Evolutionary conservation across 2,113 vertebrate genomes (phyloP).

Genomic region (Montifringilla adamsi): DNA sequence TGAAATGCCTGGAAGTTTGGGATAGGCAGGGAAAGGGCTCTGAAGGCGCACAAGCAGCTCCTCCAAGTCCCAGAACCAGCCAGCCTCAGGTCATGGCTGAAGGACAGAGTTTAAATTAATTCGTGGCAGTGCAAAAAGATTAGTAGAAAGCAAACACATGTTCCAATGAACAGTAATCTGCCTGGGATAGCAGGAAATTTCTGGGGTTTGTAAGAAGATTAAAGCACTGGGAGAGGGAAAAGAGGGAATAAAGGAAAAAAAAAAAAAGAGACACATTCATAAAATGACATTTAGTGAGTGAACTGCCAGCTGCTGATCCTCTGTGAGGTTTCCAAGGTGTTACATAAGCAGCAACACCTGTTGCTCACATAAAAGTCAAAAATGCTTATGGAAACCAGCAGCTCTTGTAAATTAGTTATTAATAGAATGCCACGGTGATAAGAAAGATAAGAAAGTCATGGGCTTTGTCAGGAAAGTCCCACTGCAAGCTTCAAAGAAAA

Average conservation of each 20-base stretch:
- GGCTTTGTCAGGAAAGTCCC: neutral
- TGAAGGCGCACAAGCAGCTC: neutral
- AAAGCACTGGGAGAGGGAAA: neutral
- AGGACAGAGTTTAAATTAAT: neutral
- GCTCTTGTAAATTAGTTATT: neutral
- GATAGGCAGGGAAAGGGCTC: neutral
- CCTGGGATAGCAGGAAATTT: neutral
- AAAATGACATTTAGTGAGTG: neutral
- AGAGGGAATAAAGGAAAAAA: neutral
- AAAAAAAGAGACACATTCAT: neutral
- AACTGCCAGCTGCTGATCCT: neutral
- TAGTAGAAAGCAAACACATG: neutral
- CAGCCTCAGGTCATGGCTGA: neutral
- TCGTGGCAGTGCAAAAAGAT: neutral
- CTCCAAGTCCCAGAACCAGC: neutral
- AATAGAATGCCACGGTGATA: neutral
- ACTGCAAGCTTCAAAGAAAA: neutral
- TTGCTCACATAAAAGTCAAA: neutral
- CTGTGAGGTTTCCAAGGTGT: neutral
- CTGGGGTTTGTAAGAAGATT: neutral
- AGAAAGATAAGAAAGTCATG: neutral
- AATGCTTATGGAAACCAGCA: neutral
- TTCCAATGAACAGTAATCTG: neutral
- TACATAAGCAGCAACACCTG: conserved; percentile 5
- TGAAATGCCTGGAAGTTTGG: neutral